Base-by-base conservation (phyloP, 2,797 vertebrate species). In the Tiaroga cobitis region DNA sequence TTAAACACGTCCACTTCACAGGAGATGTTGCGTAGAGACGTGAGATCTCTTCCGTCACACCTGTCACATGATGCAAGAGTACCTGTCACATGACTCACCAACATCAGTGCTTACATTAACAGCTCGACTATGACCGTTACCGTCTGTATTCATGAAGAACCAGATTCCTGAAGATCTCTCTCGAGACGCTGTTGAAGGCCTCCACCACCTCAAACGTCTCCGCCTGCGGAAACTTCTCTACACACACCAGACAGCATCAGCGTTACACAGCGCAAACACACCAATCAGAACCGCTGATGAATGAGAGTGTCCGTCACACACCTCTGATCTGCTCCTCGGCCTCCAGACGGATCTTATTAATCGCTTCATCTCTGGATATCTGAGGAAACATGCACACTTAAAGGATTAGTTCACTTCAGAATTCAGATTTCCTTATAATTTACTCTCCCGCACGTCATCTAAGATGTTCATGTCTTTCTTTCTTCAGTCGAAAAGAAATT, bases 331-430 rank as follows among this genome's bases (percentile, higher is more conserved):
- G 92, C 88, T 97, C 97, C 89, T 99, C 98, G 16, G 96, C 95
- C 91, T 98, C 97, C 69, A 98, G 94, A 75, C 98, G 95, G 84
- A 99, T 92, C 93, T 98, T 98, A 91, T 99, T 99, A 89, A 99
- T 93, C 26, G 97, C 96, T 86, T 99, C 98, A 92, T 99, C 98
- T 96, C 98, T 96, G 10, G 98, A 99, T 93, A 98, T 93, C 98
- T 99, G 88, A 21, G 46, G 39, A 68, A 81, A 21, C 18, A 77
- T 4, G 37, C 29, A 79, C 16, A 81, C 78, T 18, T 24, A 15
- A 16, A 46, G 46, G 15, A 46, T 0, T 0, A 49, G 4, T 16
- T 46, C 46, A 46, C 15, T 46, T 16, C 46, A 46, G 46, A 46
- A 46, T 46, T 16, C 4, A 46, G 1, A 15, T 15, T 4, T 15